Base-by-base conservation (phyloP, 1,140 invertebrate genomes). In the Samia ricini region DNA sequence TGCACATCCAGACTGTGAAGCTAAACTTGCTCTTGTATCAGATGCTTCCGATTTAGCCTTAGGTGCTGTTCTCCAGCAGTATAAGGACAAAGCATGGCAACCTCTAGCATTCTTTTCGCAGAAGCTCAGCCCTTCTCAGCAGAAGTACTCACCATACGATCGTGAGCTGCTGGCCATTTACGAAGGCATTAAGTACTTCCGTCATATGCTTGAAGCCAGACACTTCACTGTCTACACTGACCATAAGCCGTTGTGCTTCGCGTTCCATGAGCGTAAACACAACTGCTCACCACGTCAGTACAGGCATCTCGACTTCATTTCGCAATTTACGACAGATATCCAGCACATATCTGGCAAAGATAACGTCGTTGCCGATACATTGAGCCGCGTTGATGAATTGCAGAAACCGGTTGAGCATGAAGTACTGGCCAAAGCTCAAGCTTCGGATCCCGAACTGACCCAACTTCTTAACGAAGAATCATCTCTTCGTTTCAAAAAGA, bases 31-130 rank as follows among this genome's bases (percentile, higher is more conserved):
- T 0, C 22, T 90, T 15, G 84, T 81, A 0, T 83, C 82, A 1
- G 90, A 91, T 52, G 85, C 87, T 0, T 84, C 71, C 2, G 71
- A 82, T 19, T 49, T 29, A 18, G 88, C 79, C 0, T 64, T 88
- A 0, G 82, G 82, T 7, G 66, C 69, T 0, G 74, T 85, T 0
- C 56, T 88, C 15, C 74, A 72, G n/a, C 85, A 88, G 48, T 59
- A 57, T 55, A 54, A 66, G 22, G 61, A 74, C 52, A 61, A 56
- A 10, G 26, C 29, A 8, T 72, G 69, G 64, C 21, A 74, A 60
- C 77, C 77, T 65, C 21, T 82, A 1, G 33, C 33, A 0, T 42
- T 42, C 33, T 42, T 15, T 15, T 42, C 33, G 4, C 33, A 15
- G 7, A 42, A 42, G 33, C 1, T 42, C 2, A 42, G 33, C 4